Conservation (phyloP, 2,113 vertebrate species). For the Ploceus nigricollis region DNA sequence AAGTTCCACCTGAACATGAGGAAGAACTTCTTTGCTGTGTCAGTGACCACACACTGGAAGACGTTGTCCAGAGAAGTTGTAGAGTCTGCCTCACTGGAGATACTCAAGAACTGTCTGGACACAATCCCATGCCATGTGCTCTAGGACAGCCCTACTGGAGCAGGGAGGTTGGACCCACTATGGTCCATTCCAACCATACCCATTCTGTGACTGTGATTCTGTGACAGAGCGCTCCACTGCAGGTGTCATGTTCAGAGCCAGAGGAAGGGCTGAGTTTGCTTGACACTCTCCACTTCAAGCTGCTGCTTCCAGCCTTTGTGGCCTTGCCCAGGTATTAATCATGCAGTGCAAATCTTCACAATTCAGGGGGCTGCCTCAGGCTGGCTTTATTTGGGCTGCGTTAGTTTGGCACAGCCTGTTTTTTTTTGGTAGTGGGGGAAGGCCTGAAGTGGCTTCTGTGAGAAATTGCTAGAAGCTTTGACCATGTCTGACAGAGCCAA, state of each 20-base stretch:
- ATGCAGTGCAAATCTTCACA: background rate
- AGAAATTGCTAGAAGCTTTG: background rate
- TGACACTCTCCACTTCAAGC: rapidly evolving
- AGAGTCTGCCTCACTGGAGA: background rate
- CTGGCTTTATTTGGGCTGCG: background rate
- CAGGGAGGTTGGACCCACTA: background rate
- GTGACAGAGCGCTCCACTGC: constrained; percentile 82
- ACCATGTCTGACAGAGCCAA: background rate
- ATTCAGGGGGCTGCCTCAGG: background rate
- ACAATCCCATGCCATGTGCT: background rate
- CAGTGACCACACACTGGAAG: rapidly evolving
- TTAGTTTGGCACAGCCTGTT: background rate
- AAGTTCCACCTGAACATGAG: background rate
- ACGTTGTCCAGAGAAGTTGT: background rate
- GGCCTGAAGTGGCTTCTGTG: background rate
- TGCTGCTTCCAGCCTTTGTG: background rate
- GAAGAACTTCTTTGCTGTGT: background rate
- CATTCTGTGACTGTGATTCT: background rate
- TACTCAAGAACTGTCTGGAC: background rate
- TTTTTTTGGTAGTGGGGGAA: background rate
- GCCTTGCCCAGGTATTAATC: background rate
- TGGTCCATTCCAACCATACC: background rate
- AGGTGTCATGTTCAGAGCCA: constrained; percentile 59
- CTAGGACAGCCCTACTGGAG: background rate
- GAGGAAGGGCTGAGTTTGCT: background rate